Evolutionary conservation across 2,113 vertebrate genomes (phyloP).

Genomic region (Madoqua kirkii): DNA sequence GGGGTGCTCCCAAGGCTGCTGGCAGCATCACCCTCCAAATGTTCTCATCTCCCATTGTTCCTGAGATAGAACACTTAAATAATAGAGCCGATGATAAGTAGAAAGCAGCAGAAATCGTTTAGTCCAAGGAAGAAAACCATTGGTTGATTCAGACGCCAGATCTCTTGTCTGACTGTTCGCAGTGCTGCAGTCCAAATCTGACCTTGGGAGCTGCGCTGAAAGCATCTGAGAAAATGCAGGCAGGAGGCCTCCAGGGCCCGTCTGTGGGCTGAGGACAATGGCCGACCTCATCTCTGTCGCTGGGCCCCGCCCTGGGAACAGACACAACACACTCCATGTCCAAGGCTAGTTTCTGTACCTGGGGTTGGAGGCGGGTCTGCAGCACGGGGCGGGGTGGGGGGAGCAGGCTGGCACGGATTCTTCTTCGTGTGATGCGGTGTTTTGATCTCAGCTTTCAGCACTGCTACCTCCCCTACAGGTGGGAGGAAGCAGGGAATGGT

Average conservation of each 20-base stretch:
- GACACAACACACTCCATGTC: background rate
- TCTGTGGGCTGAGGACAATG: background rate
- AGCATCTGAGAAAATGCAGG: background rate
- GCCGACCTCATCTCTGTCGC: background rate
- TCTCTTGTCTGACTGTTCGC: background rate
- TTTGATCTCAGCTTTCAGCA: background rate
- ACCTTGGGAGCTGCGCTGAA: slow-evolving; percentile 32
- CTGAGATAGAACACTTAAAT: background rate
- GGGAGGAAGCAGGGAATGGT: background rate
- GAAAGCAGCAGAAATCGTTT: background rate
- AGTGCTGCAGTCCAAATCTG: background rate
- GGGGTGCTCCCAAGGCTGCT: background rate
- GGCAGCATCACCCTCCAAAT: background rate
- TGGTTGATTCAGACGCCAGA: background rate
- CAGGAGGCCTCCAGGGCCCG: background rate
- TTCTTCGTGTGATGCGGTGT: background rate
- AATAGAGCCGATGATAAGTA: background rate
- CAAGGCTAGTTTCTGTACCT: background rate
- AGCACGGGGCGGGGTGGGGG: fast-evolving
- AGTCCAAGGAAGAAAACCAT: background rate
- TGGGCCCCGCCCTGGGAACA: background rate
- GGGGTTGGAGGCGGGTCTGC: background rate
- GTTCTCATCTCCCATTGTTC: background rate
- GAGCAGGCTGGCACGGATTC: background rate
- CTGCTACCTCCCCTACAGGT: background rate